Evolutionary conservation across 2,113 vertebrate species (phyloP).

Genomic region (Bos indicus): DNA sequence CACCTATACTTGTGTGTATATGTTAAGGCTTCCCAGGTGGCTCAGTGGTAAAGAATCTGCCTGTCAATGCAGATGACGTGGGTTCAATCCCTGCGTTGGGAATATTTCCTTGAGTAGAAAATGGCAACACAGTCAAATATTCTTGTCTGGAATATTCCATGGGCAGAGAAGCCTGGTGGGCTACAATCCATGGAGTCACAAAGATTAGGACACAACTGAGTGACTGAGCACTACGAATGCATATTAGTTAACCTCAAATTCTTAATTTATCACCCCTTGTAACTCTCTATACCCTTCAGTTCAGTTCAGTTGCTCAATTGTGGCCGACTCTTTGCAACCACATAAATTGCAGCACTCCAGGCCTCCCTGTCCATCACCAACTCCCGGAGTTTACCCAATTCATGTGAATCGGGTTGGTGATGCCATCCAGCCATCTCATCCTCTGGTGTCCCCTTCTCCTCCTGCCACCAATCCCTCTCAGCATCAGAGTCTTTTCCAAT

Average conservation of each 20-base stretch:
- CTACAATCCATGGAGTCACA: background rate
- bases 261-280: background rate
- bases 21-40: background rate
- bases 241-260: background rate
- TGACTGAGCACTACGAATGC: background rate
- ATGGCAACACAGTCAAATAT: background rate
- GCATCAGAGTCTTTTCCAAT: too few relatives aligned
- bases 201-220: background rate
- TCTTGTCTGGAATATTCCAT: background rate
- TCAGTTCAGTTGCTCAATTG: too few relatives aligned
- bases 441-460: too few relatives aligned
- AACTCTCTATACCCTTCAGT: too few relatives aligned
- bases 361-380: too few relatives aligned
- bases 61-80: background rate
- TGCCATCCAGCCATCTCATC: too few relatives aligned
- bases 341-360: too few relatives aligned
- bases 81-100: background rate
- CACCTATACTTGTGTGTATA: background rate
- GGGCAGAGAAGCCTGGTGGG: background rate
- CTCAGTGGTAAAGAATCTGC: background rate
- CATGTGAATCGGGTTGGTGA: too few relatives aligned
- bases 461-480: too few relatives aligned
- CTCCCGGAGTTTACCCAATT: too few relatives aligned
- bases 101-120: background rate
- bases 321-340: accelerated